Conservation (phyloP, 2,797 vertebrate genomes). For the Notamacropus eugenii region DNA sequence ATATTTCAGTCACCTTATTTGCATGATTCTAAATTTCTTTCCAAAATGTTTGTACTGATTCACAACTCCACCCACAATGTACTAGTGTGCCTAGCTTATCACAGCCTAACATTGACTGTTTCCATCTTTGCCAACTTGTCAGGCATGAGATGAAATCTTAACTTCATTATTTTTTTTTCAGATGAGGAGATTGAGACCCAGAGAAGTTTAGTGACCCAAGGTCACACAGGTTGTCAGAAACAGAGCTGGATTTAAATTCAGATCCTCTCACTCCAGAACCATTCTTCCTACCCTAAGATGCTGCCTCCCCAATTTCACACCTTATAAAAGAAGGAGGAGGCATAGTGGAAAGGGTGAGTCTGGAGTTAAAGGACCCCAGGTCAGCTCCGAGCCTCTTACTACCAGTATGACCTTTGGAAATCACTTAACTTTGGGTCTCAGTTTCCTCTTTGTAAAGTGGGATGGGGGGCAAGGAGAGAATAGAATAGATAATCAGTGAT, state of each 20-base stretch:
- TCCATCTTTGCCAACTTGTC: not conserved
- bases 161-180: not conserved
- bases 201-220: not conserved
- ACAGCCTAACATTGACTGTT: not conserved
- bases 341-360: not conserved
- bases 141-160: not conserved
- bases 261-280: not conserved
- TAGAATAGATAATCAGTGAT: not conserved
- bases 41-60: not conserved
- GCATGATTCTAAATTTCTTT: not conserved
- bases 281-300: not conserved
- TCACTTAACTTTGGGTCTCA: not conserved
- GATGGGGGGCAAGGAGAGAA: not conserved
- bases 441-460: constrained; percentile 50
- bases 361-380: not conserved
- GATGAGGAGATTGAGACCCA: not conserved
- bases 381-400: constrained; percentile 1
- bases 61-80: not conserved
- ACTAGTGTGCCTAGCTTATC: not conserved
- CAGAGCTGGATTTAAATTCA: not conserved
- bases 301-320: not conserved
- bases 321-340: constrained; percentile 1
- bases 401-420: not conserved
- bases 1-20: not conserved
- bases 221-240: not conserved